These are phyloP conservation scores for Habrosyne pyritoides DNA, from an alignment of 2,888 invertebrate species.

Conservation along the genomic window DNA sequence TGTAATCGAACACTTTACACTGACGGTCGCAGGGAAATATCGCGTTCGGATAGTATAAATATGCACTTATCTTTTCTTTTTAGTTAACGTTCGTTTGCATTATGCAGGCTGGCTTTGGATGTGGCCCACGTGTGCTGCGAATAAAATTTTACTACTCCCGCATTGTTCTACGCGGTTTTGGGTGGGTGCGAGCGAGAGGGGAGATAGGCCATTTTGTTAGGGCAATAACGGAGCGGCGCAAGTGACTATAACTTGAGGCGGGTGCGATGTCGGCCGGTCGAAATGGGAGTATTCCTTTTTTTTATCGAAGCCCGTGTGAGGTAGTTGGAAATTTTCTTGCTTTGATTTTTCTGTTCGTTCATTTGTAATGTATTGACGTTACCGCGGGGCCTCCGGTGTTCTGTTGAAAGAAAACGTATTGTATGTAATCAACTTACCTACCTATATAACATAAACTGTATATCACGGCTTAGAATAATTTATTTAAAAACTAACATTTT, in stretches of 20 bases:
- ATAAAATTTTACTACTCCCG: slow-evolving; percentile 80
- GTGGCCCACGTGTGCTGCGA: slow-evolving; percentile 76
- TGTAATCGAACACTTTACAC: slow-evolving; percentile 82
- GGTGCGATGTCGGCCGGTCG: slow-evolving; percentile 49
- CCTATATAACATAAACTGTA: too few relatives aligned
- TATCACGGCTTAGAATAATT: too few relatives aligned
- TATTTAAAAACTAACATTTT: too few relatives aligned
- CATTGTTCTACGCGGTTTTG: slow-evolving; percentile 69
- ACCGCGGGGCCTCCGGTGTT: background rate
- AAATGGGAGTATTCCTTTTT: slow-evolving; percentile 51
- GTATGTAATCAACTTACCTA: too few relatives aligned
- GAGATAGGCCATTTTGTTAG: slow-evolving; percentile 63
- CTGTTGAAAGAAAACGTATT: background rate
- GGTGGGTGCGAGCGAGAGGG: slow-evolving; percentile 56
- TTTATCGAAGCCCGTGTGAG: slow-evolving; percentile 54
- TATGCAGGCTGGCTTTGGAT: slow-evolving; percentile 62
- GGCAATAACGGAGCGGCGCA: slow-evolving; percentile 65
- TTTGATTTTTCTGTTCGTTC: slow-evolving; percentile 42
- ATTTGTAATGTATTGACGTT: slow-evolving; percentile 13
- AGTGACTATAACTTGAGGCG: slow-evolving; percentile 67
- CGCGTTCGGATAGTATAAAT: slow-evolving; percentile 79
- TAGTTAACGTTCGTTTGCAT: slow-evolving; percentile 80
- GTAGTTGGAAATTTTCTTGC: slow-evolving; percentile 46
- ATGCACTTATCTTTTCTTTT: slow-evolving; percentile 82
- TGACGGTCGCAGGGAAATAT: slow-evolving; percentile 78